Evolutionary conservation across 2,113 vertebrate genomes (phyloP), one percentile per base, ranked within the genome.

Genomic region (Hystrix brachyura): DNA sequence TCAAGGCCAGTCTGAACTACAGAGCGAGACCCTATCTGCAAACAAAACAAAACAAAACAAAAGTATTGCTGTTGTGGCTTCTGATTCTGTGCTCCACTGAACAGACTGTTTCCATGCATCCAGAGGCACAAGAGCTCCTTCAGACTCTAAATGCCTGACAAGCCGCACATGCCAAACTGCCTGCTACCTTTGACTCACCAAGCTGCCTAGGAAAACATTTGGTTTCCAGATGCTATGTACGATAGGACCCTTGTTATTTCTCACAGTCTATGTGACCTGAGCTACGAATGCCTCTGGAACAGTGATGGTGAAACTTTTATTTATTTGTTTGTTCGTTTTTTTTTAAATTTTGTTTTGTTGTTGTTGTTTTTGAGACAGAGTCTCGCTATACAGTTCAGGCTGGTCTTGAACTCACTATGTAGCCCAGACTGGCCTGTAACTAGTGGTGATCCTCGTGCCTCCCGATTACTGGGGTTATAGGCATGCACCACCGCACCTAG

Each of bases 181-280:
- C 57, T 87, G 59, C 10, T 55, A 91, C 62, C 69, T 65, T 97
- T 84, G 27, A 59, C 86, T 95, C n/a, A 74, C 67, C 51, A 95
- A 94, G 12, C 11, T 89, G 91, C 72, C 78, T 89, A 69, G 43
- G 80, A 83, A 97, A 97, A 92, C 93, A 93, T 97, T 97, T 97
- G 91, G 94, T 87, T 94, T 95, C 93, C 94, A 93, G 94, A 97
- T 97, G 91, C 76, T 91, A 0, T 62, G 18, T 59, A 55, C 89
- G 94, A 87, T 67, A 95, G 23, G 43, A 60, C 72, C 55, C 55
- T 96, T 95, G 65, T 95, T 96, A 62, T 90, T 90, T 93, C 69
- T 95, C 69, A 69, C 51, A 57, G 43, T 91, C 57, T 17, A 48
- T 71, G 38, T 76, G 55, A 94, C 27, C 34, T 97, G 83, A 81